Percentiles rank a stretch among this genome's conserved stretches.
Conservation (phyloP, 1,140 invertebrate genomes). For the Aphelenchoides fujianensis region DNA sequence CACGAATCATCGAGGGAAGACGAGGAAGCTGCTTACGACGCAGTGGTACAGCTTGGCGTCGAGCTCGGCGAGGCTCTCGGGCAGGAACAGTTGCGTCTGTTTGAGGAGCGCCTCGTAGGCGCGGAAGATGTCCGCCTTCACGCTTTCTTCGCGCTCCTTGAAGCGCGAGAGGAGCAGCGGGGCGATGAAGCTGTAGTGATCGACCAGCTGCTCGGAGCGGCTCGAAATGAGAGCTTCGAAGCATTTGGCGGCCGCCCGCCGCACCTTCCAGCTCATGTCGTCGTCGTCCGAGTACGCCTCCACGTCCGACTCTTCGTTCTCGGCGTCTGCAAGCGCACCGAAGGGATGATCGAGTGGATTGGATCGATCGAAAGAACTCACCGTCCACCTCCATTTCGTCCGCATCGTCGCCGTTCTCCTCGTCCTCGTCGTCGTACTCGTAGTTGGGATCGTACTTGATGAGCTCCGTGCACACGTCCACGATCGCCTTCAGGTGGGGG, state of each 20-base stretch:
- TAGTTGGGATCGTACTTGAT: slow-evolving; percentile 60
- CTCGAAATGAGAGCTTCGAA: slow-evolving; percentile 82
- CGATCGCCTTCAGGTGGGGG: slow-evolving; percentile 29
- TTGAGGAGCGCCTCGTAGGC: slow-evolving; percentile 87
- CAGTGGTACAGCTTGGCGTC: slow-evolving; percentile 7
- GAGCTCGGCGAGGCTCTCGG: slow-evolving; percentile 17
- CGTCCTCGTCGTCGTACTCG: slow-evolving; percentile 51
- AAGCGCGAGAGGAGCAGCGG: slow-evolving; percentile 49
- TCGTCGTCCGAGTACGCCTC: slow-evolving; percentile 74
- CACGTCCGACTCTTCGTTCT: slow-evolving; percentile 58
- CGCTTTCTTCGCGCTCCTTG: slow-evolving; percentile 92
- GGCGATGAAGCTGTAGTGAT: slow-evolving; percentile 75
- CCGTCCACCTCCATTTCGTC: slow-evolving; percentile 51
- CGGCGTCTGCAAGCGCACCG: slow-evolving; percentile 67
- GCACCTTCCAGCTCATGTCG: slow-evolving; percentile 97
- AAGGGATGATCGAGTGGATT: slow-evolving; percentile 11
- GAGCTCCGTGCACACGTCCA: slow-evolving; percentile 22
- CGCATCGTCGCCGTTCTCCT: slow-evolving; percentile 31
- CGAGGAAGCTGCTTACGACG: background rate
- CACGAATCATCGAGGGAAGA: background rate
- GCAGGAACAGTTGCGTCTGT: slow-evolving; percentile 67
- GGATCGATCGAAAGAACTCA: background rate
- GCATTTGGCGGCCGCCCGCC: slow-evolving; percentile 92
- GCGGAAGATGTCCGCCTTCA: slow-evolving; percentile 94
- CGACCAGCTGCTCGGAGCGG: slow-evolving; percentile 80